phyloP scores from a whole-genome alignment of 2,797 vertebrate species.

The Coregonus sp. region DNA sequence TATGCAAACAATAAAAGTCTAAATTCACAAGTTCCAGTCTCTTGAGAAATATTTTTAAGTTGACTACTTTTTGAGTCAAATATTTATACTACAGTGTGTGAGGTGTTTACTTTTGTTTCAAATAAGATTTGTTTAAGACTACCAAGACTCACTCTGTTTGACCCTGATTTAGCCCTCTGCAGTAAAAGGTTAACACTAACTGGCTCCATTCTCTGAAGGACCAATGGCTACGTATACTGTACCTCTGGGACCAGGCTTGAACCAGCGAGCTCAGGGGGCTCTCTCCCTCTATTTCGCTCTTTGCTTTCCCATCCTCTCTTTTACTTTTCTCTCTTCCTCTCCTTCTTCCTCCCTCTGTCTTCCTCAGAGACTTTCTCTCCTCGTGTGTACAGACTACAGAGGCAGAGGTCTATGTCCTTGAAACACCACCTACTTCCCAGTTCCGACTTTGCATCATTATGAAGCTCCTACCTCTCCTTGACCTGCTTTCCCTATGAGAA shows the following conservation, averaged over 20 bases:
- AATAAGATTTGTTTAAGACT: too few species aligned
- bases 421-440: slow-evolving; percentile 6
- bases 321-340: not conserved
- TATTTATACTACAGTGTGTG: too few species aligned
- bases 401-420: slow-evolving; percentile 22
- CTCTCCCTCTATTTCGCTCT: not conserved
- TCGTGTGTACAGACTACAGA: not conserved
- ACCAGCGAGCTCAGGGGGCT: not conserved
- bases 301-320: not conserved
- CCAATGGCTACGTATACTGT: not conserved
- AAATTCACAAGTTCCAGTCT: too few species aligned
- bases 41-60: too few species aligned
- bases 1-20: too few species aligned
- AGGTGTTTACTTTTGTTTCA: too few species aligned
- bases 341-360: not conserved
- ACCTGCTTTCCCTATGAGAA: slow-evolving; percentile 30
- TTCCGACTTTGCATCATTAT: slow-evolving; percentile 17
- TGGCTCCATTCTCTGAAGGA: slow-evolving; percentile 3
- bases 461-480: slow-evolving; percentile 18
- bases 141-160: too few species aligned
- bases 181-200: not conserved
- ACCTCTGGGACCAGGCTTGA: not conserved
- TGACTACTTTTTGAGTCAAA: too few species aligned
- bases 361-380: not conserved
- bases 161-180: too few species aligned